Conservation (phyloP, 30 jellyfish, hydroid and myxozoan genomes). For the Turritopsis dohrnii region DNA sequence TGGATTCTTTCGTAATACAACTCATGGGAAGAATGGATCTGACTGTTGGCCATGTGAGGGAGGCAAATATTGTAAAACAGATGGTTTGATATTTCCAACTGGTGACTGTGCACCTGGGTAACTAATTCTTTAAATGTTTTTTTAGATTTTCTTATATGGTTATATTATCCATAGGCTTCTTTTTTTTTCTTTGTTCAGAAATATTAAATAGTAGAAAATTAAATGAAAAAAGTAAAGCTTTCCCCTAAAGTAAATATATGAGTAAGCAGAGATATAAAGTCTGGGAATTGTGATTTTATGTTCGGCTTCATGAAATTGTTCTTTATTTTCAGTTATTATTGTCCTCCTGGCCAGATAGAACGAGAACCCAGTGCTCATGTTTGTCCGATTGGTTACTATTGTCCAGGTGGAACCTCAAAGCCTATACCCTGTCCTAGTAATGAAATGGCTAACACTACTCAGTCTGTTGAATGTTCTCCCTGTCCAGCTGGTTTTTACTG, state of each 20-base stretch:
- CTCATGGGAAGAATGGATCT: constrained; percentile 56
- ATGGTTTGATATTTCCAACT: constrained; percentile 70
- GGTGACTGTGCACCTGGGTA: constrained; percentile 98
- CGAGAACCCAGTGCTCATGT: constrained; percentile 62
- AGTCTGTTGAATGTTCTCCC: constrained; percentile 72
- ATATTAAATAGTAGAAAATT: neutral
- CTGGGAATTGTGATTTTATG: no score
- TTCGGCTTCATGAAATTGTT: neutral
- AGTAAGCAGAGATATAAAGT: no score
- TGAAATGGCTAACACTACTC: constrained; percentile 87
- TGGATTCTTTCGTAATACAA: constrained; percentile 83
- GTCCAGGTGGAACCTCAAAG: constrained; percentile 95
- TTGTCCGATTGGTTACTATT: constrained; percentile 84
- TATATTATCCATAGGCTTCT: no score
- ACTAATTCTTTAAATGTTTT: neutral
- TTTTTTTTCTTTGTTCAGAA: no score
- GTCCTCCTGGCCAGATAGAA: constrained; percentile 79
- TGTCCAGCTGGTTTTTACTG: constrained; percentile 99
- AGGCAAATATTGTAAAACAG: constrained; percentile 82
- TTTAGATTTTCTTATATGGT: no score
- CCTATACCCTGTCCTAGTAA: constrained; percentile 93
- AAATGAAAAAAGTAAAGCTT: neutral
- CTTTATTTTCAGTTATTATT: constrained; percentile 59
- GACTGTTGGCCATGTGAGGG: constrained; percentile 97
- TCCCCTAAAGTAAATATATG: no score